Evolutionary conservation across 2,797 vertebrate genomes (phyloP).

Genomic region (Lutjanus campechanus): DNA sequence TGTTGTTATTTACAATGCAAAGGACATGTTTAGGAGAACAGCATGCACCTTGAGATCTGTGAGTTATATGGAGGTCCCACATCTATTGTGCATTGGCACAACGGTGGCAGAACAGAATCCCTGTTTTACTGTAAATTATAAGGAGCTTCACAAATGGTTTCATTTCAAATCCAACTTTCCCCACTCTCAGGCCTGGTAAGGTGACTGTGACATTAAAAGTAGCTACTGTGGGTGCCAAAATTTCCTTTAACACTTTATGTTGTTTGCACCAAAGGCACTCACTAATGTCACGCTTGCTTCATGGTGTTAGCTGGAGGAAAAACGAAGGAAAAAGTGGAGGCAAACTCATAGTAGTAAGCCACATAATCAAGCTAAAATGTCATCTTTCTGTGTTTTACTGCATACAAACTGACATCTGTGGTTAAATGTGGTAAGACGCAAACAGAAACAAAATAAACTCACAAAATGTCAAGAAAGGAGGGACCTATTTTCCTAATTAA

Average conservation of each 20-base stretch:
- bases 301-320: no score
- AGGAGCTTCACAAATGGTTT: background rate
- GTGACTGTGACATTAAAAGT: background rate
- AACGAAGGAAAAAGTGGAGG: no score
- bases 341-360: no score
- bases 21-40: slow-evolving; percentile 44
- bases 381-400: no score
- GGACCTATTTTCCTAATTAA: no score
- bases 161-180: background rate
- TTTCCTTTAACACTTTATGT: background rate
- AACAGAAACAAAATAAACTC: no score
- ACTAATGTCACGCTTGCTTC: no score
- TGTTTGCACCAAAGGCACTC: no score
- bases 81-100: background rate
- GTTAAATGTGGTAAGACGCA: no score
- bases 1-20: slow-evolving; percentile 54
- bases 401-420: no score
- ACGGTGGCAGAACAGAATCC: background rate
- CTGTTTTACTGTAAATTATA: background rate
- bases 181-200: background rate
- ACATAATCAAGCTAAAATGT: no score
- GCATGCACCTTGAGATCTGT: slow-evolving; percentile 25
- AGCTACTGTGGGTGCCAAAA: background rate
- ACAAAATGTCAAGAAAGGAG: no score
- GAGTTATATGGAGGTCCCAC: slow-evolving; percentile 13